Evolutionary conservation across 2,113 vertebrate genomes (phyloP), one percentile per base, ranked within the genome.

Genomic region (Chlorodrepanis virens): DNA sequence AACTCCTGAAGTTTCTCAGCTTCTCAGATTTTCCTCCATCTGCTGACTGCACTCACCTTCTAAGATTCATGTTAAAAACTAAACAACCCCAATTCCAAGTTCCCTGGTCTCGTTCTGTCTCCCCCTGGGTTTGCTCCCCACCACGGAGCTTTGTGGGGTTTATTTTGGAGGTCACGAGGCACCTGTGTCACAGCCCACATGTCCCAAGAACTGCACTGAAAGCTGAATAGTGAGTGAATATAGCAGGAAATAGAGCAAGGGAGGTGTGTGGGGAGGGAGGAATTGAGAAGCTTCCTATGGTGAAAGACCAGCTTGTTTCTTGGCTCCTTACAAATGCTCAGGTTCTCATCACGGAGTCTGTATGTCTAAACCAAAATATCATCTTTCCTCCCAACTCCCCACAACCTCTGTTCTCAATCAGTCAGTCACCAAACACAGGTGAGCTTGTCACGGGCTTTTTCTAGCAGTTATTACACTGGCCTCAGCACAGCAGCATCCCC

Each of bases 201-300:
- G 49, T 17, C 20, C 87, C 1, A 2, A 53, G 25, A 52, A 33
- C 53, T 35, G 45, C 6, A 29, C 40, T 68, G 53, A 57, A 76
- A 24, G 35, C 31, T 45, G 17, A 75, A n/a, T 1, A 61, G 33
- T 8, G 33, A 77, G 16, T 24, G 49, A 89, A 67, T 1, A 9
- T 0, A 31, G 24, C 12, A 22, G 31, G 40, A 77, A 60, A 81
- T 0, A 37, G 45, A 90, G 82, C 68, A 87, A 40, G 39, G 49
- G 28, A 80, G 6, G 16, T 0, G 0, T 0, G 33, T 16, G 42
- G 3, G 61, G 35, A 76, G 15, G 10, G 40, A 81, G 31, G 40
- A 39, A 27, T 31, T 59, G 25, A 25, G 47, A 44, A 57, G 25
- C 11, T 77, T 72, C 47, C 37, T 28, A 3, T 4, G 14, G 50